Base-by-base conservation (phyloP, 1,140 invertebrate species). In the Trichomalopsis sarcophagae region DNA sequence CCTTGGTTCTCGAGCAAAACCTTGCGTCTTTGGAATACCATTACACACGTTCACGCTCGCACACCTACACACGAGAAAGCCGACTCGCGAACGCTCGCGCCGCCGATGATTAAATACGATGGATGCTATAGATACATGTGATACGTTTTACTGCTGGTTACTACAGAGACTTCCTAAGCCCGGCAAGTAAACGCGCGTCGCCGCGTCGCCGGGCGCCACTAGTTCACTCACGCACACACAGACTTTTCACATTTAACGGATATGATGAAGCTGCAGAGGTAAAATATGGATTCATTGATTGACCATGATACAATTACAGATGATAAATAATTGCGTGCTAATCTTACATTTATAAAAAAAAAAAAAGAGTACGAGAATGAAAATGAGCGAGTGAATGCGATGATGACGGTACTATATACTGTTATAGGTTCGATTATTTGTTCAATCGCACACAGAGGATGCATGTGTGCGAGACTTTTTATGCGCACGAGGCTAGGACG, bases 111-210 rank as follows among this genome's bases (percentile, higher is more conserved):
- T 89, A 89, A 89, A 91, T 76, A 91, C 87, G 88, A 93, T 92
- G 90, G 92, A 93, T 91, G 92, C 92, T 93, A 50, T 50, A 92
- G 91, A 92, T 91, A 93, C 91, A 91, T 93, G 93, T 93, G 93
- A 93, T 93, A 93, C 91, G 91, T 93, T 93, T 91, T 93, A 93
- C 93, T 91, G 90, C 92, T 93, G 92, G 92, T 93, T 93, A 93
- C 92, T 93, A 93, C 92, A 92, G 92, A 93, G 91, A 93, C 93
- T 93, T 93, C 92, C 93, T 93, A 93, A 83, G 82, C 77, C 81
- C 76, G 68, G 62, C 3, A 17, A 62, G 89, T 88, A 87, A 89
- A 84, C 84, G 77, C 87, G 88, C 87, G 88, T 36, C 89, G 84
- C 89, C 86, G 88, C 87, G 89, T 80, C 21, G 55, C 89, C 86